A percentile compares a stretch with the other conserved stretches of the same genome.
phyloP scores from a whole-genome alignment of 2,113 vertebrate species.

The Hyperoodon ampullatus region DNA sequence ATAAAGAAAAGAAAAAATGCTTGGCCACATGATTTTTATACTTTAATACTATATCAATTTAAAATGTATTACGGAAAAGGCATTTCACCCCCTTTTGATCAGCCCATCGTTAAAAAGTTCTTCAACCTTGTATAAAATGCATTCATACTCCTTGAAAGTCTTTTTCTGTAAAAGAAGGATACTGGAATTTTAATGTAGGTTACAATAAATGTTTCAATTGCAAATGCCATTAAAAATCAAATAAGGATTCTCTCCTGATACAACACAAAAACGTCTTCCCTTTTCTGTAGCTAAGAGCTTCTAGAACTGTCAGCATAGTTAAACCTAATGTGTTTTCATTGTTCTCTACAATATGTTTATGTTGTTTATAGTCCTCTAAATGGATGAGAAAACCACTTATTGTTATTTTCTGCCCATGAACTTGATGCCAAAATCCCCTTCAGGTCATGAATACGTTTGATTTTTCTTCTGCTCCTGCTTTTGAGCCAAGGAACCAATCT shows the following conservation, averaged over 20 bases:
- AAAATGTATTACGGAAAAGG: not conserved
- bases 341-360: not conserved
- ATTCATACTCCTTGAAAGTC: not conserved
- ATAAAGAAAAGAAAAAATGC: not conserved
- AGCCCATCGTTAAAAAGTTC: not conserved
- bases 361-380: not conserved
- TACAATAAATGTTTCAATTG: not conserved
- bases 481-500: not conserved
- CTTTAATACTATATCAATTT: not conserved
- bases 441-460: not conserved
- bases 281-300: not conserved
- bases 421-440: not conserved
- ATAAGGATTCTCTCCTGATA: not conserved
- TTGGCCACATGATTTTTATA: not conserved
- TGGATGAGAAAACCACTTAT: not conserved
- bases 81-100: not conserved
- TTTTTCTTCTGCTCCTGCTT: not conserved
- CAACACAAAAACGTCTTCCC: not conserved
- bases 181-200: not conserved
- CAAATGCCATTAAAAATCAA: not conserved
- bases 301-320: not conserved
- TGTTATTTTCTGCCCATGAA: not conserved
- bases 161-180: not conserved
- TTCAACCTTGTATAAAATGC: not conserved
- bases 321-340: not conserved